phyloP scores from a whole-genome alignment of 2,797 vertebrate genomes.

The Tapirus indicus region DNA sequence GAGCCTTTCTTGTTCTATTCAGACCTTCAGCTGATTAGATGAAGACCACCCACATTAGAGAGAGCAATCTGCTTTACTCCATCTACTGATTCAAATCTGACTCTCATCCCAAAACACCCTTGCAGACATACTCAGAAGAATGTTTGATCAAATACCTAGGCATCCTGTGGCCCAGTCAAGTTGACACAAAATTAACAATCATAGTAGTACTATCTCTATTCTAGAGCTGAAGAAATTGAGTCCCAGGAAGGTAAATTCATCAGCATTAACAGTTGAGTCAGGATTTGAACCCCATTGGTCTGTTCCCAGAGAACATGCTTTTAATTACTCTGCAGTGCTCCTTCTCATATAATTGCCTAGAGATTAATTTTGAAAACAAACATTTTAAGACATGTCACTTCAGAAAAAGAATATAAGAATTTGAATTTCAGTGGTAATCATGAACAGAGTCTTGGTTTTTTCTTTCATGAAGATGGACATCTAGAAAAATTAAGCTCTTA shows the following conservation, averaged over 20 bases:
- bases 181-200: background rate
- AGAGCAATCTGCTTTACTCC: background rate
- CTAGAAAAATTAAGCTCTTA: background rate
- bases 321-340: background rate
- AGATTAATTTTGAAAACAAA: background rate
- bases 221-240: background rate
- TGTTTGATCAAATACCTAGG: background rate
- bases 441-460: background rate
- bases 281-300: background rate
- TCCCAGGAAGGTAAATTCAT: background rate
- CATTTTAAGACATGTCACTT: background rate
- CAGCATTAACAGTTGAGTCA: fast-evolving
- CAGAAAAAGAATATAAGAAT: background rate
- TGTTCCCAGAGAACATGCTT: background rate
- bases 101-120: background rate
- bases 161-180: background rate
- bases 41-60: too few relatives aligned
- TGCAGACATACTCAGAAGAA: background rate
- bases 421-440: background rate
- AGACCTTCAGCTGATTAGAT: too few relatives aligned
- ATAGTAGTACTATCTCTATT: fast-evolving
- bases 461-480: background rate
- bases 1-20: too few relatives aligned
- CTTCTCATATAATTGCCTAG: background rate
- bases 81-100: background rate